Evolutionary conservation across 2,797 vertebrate species (phyloP), one percentile per base, ranked within the genome.

Genomic region (Aratinga solstitialis): DNA sequence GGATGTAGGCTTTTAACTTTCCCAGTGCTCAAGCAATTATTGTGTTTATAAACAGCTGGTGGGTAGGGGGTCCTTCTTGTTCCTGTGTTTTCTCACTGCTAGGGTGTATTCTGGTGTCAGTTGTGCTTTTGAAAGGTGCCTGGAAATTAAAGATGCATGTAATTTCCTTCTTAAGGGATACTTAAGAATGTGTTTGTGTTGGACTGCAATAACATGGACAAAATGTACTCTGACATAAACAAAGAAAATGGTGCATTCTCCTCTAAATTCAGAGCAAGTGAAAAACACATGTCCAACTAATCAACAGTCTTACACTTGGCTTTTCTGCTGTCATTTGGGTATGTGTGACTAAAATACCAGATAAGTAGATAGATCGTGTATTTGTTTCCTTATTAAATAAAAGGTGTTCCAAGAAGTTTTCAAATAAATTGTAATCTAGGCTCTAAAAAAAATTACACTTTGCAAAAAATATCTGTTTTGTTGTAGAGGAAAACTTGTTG

Each of bases 221-320:
- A 78, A 80, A 91, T 73, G 51, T 75, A 85, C 75, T 77, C 36
- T 65, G 56, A 75, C 45, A 71, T 83, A 87, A 88, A 77, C 92
- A 68, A 36, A 79, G 38, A 90, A 94, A 92, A 92, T 32, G 21
- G 16, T 58, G 6, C 20, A 13, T 65, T 89, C 30, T 61, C 88
- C 29, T 77, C 32, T 77, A 63, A 78, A 81, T 83, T 77, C 75
- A 68, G 40, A 77, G 27, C 7, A 83, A 73, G 40, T 38, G 36
- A 73, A 89, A 93, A 91, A 45, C 50, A 47, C 45, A 14, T 20
- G 76, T 92, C 47, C 69, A 89, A 62, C 15, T 96, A 96, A 97
- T 97, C 96, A 97, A 51, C 16, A 79, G 68, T 32, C 68, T 95
- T 95, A 81, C 50, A 59, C 54, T 66, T 12, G 26, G 42, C 32